A percentile compares a stretch with the other conserved stretches of the same genome.
phyloP scores from a whole-genome alignment of 2,888 invertebrate species.

The Cryptus armator region DNA sequence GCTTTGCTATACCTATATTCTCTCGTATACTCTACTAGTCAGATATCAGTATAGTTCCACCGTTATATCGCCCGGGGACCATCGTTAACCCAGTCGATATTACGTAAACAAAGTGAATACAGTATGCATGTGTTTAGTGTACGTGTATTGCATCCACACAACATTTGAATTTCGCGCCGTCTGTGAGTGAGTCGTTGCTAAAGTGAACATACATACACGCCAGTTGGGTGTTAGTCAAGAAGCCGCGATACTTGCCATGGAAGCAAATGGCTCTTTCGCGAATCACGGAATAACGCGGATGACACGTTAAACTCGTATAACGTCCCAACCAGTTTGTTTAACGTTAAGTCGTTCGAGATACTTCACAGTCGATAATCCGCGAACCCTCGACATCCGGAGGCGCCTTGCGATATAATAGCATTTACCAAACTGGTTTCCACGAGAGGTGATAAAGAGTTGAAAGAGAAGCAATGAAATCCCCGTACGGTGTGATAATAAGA shows the following conservation, averaged over 20 bases:
- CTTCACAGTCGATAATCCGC: constrained; percentile 40
- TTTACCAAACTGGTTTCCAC: constrained; percentile 21
- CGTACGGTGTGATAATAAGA: not conserved
- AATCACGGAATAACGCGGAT: constrained; percentile 57
- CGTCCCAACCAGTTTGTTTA: constrained; percentile 61
- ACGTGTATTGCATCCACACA: constrained; percentile 22
- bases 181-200: not conserved
- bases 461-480: not conserved
- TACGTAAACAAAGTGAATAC: constrained; percentile 46
- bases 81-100: constrained; percentile 56
- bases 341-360: constrained; percentile 56
- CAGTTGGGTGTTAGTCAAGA: constrained; percentile 28
- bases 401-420: constrained; percentile 34
- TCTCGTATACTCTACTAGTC: constrained; percentile 2
- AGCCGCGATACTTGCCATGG: constrained; percentile 39
- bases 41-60: not conserved
- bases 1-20: constrained; percentile 22
- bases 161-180: not conserved
- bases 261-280: constrained; percentile 49
- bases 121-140: constrained; percentile 4
- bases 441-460: constrained; percentile 21
- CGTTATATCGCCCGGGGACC: constrained; percentile 47
- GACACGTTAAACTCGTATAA: constrained; percentile 57
- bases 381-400: not conserved
- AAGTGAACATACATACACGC: not conserved